Evolutionary conservation across 1,140 invertebrate species (phyloP).

Genomic region (Drosophila pseudoobscura): DNA sequence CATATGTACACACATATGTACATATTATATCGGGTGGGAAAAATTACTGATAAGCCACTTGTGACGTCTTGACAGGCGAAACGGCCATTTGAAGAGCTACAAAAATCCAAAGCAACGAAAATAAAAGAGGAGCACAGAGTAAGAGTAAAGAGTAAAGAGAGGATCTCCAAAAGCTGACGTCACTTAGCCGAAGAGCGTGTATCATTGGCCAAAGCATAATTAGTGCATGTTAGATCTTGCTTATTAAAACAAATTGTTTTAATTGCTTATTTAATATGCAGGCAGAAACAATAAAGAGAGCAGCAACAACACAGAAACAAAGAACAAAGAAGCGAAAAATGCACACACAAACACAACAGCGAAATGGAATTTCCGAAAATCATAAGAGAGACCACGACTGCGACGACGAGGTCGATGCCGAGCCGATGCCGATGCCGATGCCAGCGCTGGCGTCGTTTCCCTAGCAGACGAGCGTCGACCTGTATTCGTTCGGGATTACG

Average conservation of each 20-base stretch:
- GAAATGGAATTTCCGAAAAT: constrained; percentile 78
- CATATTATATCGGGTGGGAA: neutral
- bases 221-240: constrained; percentile 9
- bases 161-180: too few species aligned
- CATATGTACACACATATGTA: constrained; percentile 18
- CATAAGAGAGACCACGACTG: constrained; percentile 53
- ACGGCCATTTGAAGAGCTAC: neutral
- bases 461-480: constrained; percentile 66
- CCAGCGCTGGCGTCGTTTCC: constrained; percentile 19
- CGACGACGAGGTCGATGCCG: constrained; percentile 18
- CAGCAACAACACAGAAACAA: constrained; percentile 10
- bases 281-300: constrained; percentile 27
- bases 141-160: too few species aligned
- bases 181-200: too few species aligned
- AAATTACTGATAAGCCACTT: constrained; percentile 18
- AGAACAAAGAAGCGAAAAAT: constrained; percentile 13
- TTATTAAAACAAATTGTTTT: constrained; percentile 55
- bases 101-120: constrained; percentile 1
- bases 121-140: neutral
- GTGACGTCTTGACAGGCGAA: constrained; percentile 32
- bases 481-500: constrained; percentile 72
- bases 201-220: too few species aligned
- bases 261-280: constrained; percentile 59
- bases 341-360: constrained; percentile 19
- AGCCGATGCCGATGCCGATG: constrained; percentile 44